These are phyloP conservation scores for Montipora capricornis DNA, from an alignment of 64 coral and sea anemone species.

Conservation along the genomic window DNA sequence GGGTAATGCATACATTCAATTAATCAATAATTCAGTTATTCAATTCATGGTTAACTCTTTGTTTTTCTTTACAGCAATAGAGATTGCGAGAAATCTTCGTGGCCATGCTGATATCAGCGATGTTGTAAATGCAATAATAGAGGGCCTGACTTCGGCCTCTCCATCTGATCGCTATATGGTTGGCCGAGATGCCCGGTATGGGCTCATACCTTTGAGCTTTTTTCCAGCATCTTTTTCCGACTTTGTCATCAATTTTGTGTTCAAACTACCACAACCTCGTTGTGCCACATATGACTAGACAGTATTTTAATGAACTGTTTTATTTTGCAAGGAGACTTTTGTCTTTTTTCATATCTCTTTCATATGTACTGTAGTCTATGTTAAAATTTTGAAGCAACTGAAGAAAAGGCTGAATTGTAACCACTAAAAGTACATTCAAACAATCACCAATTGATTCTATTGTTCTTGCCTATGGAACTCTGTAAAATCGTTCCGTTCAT, in stretches of 20 bases:
- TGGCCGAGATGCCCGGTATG: conserved; percentile 25
- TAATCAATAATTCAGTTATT: no score
- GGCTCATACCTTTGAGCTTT: neutral
- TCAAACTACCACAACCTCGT: neutral
- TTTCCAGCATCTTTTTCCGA: conserved; percentile 11
- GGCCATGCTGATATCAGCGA: neutral
- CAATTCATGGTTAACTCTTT: neutral
- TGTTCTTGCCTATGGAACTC: no score
- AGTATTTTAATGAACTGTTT: no score
- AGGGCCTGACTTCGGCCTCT: conserved; percentile 36
- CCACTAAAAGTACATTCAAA: no score
- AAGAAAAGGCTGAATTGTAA: no score
- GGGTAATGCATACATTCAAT: no score
- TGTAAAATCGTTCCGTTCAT: no score
- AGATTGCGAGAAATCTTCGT: neutral
- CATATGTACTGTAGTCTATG: no score
- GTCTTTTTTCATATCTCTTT: no score
- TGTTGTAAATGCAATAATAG: conserved; percentile 50
- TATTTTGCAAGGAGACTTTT: no score
- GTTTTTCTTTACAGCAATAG: neutral
- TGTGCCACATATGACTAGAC: neutral
- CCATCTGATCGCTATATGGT: conserved; percentile 33
- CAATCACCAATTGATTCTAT: no score
- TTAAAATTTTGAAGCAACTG: no score
- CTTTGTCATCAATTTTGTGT: neutral